Evolutionary conservation across 2,888 invertebrate species (phyloP), one percentile per base, ranked within the genome.

Genomic region (Drosophila anomelani): DNA sequence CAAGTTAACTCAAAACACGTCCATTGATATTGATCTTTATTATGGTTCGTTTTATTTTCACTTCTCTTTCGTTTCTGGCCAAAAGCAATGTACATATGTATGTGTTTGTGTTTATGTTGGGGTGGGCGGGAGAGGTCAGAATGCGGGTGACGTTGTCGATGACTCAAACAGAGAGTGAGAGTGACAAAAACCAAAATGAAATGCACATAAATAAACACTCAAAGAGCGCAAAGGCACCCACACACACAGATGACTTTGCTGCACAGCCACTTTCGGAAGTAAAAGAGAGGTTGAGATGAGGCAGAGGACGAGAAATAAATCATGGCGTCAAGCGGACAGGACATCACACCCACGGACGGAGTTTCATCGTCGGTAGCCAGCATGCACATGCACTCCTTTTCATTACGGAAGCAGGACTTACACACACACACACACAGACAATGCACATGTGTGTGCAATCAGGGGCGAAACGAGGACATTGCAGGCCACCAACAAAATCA

Each of bases 81-180:
- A 23, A 59, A 17, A 59, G 41, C 23, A 8, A 3, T 15, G 26
- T 15, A n/a, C n/a, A n/a, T n/a, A 13, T 49, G 15, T 61, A 47
- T 36, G 8, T 41, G 32, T 12, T 20, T 49, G 12, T 17, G 17
- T 41, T 17, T 23, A 39, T 44, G 23, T 43, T 41, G 32, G 20
- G 20, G 53, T 20, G 36, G 44, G 36, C 29, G 20, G 26, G 23
- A 36, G 43, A 29, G 38, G 38, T 12, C 41, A 59, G 43, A 23
- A 43, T 67, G 64, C 73, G 62, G 83, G 67, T 67, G 66, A 67
- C 44, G 53, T 67, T 67, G 66, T 36, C 54, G 81, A 85, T 85
- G 78, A 80, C 68, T 83, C 88, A 82, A 87, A 79, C 58, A 73
- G 77, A 84, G 78, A 84, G 88, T 84, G 87, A 84, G 89, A 84